These are phyloP conservation scores for Lucilia sericata DNA, from an alignment of 1,140 invertebrate genomes.

Conservation along the genomic window DNA sequence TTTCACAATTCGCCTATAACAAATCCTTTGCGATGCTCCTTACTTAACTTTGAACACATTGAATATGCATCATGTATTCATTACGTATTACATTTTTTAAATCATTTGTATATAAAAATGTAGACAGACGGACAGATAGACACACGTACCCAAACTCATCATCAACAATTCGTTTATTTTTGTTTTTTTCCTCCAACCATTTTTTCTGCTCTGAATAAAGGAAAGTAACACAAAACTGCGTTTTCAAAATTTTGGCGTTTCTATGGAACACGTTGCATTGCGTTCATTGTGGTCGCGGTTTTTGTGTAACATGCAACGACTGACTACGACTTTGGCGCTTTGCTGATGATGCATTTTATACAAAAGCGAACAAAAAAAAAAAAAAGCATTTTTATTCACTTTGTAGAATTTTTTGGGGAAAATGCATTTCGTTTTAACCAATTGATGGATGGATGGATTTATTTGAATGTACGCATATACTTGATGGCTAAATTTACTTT, in stretches of 20 bases:
- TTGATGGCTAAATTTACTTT: too few relatives aligned
- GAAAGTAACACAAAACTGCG: neutral
- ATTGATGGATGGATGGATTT: constrained; percentile 3
- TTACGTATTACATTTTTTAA: neutral
- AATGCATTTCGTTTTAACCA: constrained; percentile 16
- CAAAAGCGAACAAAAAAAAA: neutral
- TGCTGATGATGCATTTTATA: neutral
- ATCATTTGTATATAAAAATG: neutral
- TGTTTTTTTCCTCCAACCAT: too few relatives aligned
- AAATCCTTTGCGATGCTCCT: neutral
- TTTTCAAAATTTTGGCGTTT: constrained; percentile 38
- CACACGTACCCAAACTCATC: neutral
- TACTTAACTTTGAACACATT: neutral
- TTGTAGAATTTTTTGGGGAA: constrained; percentile 8
- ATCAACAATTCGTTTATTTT: constrained; percentile 15
- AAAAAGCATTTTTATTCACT: neutral
- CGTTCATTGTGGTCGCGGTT: constrained; percentile 45
- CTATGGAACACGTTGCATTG: constrained; percentile 44
- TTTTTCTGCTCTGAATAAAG: neutral
- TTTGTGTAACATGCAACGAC: constrained; percentile 24
- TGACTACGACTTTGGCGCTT: neutral
- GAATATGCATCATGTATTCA: neutral
- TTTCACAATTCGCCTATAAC: neutral
- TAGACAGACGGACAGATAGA: neutral
- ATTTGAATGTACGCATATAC: neutral